Evolutionary conservation across 1,140 invertebrate species (phyloP).

Genomic region (Thalassaphorura encarpata): DNA sequence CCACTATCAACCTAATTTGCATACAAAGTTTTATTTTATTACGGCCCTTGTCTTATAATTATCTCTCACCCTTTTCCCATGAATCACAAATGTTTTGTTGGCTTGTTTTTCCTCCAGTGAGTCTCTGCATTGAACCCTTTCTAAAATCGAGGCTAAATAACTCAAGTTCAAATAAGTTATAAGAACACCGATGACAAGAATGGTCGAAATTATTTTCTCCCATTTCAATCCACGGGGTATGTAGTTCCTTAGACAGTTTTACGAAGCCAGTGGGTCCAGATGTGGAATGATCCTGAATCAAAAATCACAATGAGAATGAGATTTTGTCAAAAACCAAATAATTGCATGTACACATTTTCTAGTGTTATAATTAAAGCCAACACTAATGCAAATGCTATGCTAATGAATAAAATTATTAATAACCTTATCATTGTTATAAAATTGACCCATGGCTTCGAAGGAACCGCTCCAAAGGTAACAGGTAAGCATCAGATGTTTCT

Average conservation of each 20-base stretch:
- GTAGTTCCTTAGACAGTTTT: background rate
- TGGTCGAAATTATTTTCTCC: constrained; percentile 3
- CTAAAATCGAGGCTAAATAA: background rate
- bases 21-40: background rate
- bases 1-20: constrained; percentile 45
- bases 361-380: background rate
- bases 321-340: too few species aligned
- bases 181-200: constrained; percentile 12
- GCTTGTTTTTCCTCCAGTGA: background rate
- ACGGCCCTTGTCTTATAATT: too few species aligned
- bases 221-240: background rate
- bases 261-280: too few species aligned
- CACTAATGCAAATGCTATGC: background rate
- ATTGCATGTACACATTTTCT: too few species aligned
- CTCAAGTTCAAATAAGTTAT: constrained; percentile 16
- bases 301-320: too few species aligned
- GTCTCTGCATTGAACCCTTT: background rate
- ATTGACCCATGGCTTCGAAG: background rate
- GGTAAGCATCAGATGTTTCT: background rate
- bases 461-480: background rate
- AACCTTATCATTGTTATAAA: constrained; percentile 1
- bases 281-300: too few species aligned
- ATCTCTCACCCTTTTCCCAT: constrained; percentile 25
- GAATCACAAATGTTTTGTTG: constrained; percentile 25
- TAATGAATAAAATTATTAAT: background rate